Evolutionary conservation across 2,888 invertebrate species (phyloP), one percentile per base, ranked within the genome.

Genomic region (Venusia cambrica): DNA sequence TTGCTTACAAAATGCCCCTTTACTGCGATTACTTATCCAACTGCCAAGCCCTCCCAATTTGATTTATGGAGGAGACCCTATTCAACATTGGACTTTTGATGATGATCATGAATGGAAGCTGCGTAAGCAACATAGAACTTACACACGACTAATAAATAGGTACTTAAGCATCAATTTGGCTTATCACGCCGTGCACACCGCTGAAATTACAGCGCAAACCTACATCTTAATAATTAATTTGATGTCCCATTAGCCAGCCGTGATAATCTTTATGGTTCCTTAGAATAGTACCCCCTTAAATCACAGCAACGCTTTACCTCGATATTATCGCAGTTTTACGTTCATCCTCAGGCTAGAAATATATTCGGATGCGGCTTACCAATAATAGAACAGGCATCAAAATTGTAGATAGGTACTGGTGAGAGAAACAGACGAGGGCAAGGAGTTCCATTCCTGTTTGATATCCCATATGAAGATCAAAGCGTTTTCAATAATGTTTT

Each of bases 221-320:
- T 55, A 60, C 53, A 62, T 64, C 63, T 67, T 63, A 75, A 76
- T 77, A 74, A 78, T 72, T 79, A 78, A 81, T 77, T 78, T 70
- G 61, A 27, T 48, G 51, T 51, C 53, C 73, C 78, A 79, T 81
- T 80, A 79, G 66, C 47, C 46, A 50, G 55, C 65, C 51, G 63
- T 62, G 73, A 40, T 81, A 74, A 80, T 75, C 79, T 78, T 76
- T 73, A 80, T 64, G 71, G 67, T 64, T 70, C 66, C 72, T 64
- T 55, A 56, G 62, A 57, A 56, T 51, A 64, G 62, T 56, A 62
- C 56, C 60, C 52, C 52, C 48, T 61, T 75, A 70, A 73, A 76
- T 76, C 76, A 73, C 34, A 33, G 28, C 41, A 45, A 39, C 57
- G 41, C 51, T 43, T 45, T 38, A 24, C 30, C 32, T 34, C 48